Base-by-base conservation (phyloP, 2,113 vertebrate species). In the Centropus bengalensis region DNA sequence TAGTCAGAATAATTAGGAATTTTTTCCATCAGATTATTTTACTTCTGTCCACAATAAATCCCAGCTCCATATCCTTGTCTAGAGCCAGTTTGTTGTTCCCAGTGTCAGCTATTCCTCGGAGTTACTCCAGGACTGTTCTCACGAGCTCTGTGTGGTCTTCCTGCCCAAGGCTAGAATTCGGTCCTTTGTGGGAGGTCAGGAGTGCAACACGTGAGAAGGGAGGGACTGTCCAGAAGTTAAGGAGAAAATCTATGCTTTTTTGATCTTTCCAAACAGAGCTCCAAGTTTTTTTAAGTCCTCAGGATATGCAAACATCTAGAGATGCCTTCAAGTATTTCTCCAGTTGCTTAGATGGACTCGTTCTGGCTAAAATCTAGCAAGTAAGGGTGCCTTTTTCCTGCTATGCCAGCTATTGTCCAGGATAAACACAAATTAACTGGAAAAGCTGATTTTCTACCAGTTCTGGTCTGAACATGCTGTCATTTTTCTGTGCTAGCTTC, bases 351-450 rank as follows among this genome's bases (percentile, higher is more conserved):
- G 38, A 68, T 2, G 3, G 32, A 44, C 20, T 88, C 81, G 19
- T 27, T 22, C 42, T 89, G 52, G 6, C 56, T 82, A 54, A 92
- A 81, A 84, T 14, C 8, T 63, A 52, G 18, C 23, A 85, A 64
- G 16, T 68, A 52, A 42, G 60, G 18, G 14, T 56, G 32, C 12
- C 20, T 63, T 70, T 78, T 81, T 27, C 10, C 32, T 63, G 22
- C 52, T 84, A 3, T 75, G 55, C 18, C 12, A 33, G 23, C 67
- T 1, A 13, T 70, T 90, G 45, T 76, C 60, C 11, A 59, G 38
- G 32, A 40, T 68, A 26, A 59, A 1, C 0, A 0, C 64, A 32
- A 28, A 47, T 63, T 70, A 68, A 55, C 33, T 24, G 33, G 52
- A 70, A 51, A 76, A 51, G 8, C 13, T 86, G 20, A 63, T 78